Evolutionary conservation across 2,113 vertebrate genomes (phyloP), one percentile per base, ranked within the genome.

Genomic region (Cinclus cinclus): DNA sequence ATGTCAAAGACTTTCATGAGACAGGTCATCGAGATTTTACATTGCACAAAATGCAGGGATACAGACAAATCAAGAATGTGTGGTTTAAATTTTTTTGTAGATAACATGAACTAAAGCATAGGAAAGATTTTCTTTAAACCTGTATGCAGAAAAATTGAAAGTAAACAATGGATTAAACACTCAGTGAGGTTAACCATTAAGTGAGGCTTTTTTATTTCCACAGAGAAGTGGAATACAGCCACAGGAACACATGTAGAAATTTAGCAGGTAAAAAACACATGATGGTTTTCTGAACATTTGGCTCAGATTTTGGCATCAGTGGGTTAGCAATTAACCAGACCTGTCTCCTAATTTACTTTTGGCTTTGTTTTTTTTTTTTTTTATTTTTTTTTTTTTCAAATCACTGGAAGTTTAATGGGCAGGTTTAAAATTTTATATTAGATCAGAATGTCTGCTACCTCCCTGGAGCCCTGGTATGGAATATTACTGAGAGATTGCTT

Each of bases 31-130:
- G 25, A 74, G 37, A 70, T 74, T 64, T 52, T 62, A 21, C 16
- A 27, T 31, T 0, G 0, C 31, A 39, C 1, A 10, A 52, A 33
- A 37, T 37, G 30, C 2, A 42, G 16, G 6, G 27, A 55, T 25
- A 47, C 17, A 28, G 2, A 49, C 1, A 74, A 27, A 73, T 42
- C 27, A 55, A 79, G 50, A 87, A 41, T 2, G 3, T 22, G 30
- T 42, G 31, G 11, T 79, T 52, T 55, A 62, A 59, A 71, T 58
- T 11, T 44, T n/a, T 19, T 11, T 74, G 10, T 19, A 11, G 22
- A 22, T 49, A 73, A 41, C 7, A 55, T 27, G 12, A 79, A 78
- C 58, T n/a, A 69, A 28, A 75, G 22, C 8, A 24, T 30, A 64
- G 62, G 42, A 46, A 42, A 59, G 5, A 3, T 37, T 71, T 58